A percentile compares a stretch with the other conserved stretches of the same genome.
Evolutionary conservation across 2,113 vertebrate genomes (phyloP).

Genomic region (Pseudois nayaur): DNA sequence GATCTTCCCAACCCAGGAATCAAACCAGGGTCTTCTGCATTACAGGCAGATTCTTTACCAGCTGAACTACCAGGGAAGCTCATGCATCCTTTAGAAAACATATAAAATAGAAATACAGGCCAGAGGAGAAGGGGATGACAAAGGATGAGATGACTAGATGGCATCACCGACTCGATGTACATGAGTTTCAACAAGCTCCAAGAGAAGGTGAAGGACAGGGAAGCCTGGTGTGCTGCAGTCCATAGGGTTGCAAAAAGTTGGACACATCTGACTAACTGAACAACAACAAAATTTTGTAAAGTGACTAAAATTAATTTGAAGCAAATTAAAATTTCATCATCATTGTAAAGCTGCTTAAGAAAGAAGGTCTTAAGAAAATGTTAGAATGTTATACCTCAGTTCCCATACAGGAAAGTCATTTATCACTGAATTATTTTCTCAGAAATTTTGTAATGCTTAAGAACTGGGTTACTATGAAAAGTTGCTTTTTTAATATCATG

Average conservation of each 20-base stretch:
- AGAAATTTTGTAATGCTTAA: neutral
- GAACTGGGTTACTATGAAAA: neutral
- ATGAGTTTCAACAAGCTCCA: neutral
- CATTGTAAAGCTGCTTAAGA: neutral
- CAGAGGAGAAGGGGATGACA: neutral
- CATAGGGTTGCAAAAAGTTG: neutral
- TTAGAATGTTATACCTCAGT: neutral
- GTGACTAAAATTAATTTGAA: neutral
- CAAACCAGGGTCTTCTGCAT: neutral
- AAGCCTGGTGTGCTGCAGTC: neutral
- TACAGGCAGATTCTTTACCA: neutral
- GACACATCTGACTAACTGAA: neutral
- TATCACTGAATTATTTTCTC: neutral
- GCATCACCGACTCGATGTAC: neutral
- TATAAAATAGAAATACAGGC: neutral
- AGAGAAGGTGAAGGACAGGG: neutral
- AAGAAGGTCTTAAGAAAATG: neutral
- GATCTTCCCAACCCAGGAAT: neutral
- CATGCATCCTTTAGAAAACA: neutral
- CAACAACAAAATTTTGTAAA: neutral
- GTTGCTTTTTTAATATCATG: neutral
- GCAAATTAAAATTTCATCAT: neutral
- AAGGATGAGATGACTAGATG: neutral
- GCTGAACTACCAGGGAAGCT: neutral
- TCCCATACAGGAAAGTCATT: neutral